Base-by-base conservation (phyloP, 2,797 vertebrate species). In the Tapirus indicus region DNA sequence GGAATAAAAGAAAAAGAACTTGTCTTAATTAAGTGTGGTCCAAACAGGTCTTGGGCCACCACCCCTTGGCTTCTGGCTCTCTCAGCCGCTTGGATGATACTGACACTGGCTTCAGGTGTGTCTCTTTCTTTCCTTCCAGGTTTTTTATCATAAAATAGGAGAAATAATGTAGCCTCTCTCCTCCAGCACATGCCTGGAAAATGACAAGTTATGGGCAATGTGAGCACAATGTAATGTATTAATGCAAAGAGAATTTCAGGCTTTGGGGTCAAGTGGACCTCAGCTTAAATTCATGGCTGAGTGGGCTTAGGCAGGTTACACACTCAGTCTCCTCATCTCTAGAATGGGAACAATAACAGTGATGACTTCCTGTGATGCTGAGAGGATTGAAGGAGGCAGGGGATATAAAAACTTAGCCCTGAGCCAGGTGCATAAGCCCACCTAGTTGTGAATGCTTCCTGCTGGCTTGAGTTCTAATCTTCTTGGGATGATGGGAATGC, bases 11-110 rank as follows among this genome's bases (percentile, higher is more conserved):
- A 35, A 20, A 98, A 98, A 97, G 95, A 90, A 25, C 17, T 91
- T 95, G 69, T 97, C 88, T 98, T 98, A 98, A 98, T 98, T 98
- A 98, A 96, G 69, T 54, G 95, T 54, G 32, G 94, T 56, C 96
- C 64, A 66, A 17, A 38, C 11, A 78, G 41, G 32, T 95, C 88
- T 93, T 95, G 29, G 18, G 60, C 35, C 13, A 7, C 11, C n/a
- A 3, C 6, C 27, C 58, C 5, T 56, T 20, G 71, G 35, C 16
- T 32, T 25, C 9, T 0, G 2, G 44, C 20, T 78, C 20, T 2
- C n/a, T 64, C 13, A 11, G 25, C 23, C 10, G 58, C n/a, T n/a
- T 47, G 49, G 21, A 25, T 38, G 64, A 41, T 11, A 4, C 23
- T 41, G 47, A 78, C 21, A 2, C 52, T 32, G 32, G 7, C 74